phyloP scores from a whole-genome alignment of 2,888 invertebrate genomes.

The Cosmia trapezina region DNA sequence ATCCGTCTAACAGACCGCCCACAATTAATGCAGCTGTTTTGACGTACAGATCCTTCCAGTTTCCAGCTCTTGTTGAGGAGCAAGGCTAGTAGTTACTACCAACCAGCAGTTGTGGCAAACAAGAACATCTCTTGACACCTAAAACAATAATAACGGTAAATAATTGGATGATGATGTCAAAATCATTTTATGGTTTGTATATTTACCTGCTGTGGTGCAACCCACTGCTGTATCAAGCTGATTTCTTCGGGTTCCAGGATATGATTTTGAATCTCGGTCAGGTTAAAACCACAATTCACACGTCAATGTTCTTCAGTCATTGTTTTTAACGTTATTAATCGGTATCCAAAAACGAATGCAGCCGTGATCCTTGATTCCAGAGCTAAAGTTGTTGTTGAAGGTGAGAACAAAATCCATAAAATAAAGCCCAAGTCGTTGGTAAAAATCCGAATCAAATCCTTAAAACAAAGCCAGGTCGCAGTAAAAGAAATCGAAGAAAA shows the following conservation, averaged over 20 bases:
- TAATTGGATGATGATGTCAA: not conserved
- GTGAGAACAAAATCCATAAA: too few species aligned
- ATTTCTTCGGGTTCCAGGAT: constrained; percentile 6
- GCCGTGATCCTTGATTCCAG: too few species aligned
- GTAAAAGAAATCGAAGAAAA: too few species aligned
- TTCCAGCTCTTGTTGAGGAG: constrained; percentile 9
- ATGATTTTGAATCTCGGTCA: not conserved
- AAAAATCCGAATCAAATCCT: too few species aligned
- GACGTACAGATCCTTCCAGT: not conserved
- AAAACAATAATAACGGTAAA: constrained; percentile 1
- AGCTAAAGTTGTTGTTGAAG: too few species aligned
- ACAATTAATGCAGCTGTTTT: constrained; percentile 6
- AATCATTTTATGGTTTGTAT: constrained; percentile 7
- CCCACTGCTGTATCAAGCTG: constrained; percentile 7
- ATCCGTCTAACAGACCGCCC: constrained; percentile 8
- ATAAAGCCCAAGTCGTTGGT: too few species aligned
- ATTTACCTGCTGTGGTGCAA: constrained; percentile 10
- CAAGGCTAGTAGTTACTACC: not conserved
- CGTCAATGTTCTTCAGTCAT: constrained; percentile 12
- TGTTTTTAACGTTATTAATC: not conserved
- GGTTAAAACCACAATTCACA: constrained; percentile 7
- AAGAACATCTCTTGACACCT: too few species aligned
- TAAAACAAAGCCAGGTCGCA: too few species aligned
- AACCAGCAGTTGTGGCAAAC: too few species aligned
- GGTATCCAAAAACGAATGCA: not conserved